These are phyloP conservation scores for Todus mexicanus DNA, from an alignment of 2,797 vertebrate species.

Conservation along the genomic window DNA sequence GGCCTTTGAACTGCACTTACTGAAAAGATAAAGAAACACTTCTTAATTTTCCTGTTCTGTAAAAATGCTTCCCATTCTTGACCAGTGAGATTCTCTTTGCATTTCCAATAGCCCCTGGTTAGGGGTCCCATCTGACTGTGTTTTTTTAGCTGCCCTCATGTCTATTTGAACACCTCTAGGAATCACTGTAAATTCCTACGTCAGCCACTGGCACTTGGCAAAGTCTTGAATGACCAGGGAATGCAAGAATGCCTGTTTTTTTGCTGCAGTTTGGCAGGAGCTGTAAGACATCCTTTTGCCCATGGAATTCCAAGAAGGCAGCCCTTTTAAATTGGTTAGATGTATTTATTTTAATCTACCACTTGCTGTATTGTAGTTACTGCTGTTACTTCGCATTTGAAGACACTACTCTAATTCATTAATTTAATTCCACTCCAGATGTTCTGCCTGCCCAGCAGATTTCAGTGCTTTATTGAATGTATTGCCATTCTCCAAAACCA, in stretches of 20 bases:
- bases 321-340: neutral
- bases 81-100: neutral
- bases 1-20: neutral
- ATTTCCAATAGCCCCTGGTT: neutral
- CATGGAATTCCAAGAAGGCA: neutral
- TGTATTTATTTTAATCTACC: neutral
- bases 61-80: neutral
- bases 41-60: neutral
- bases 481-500: neutral
- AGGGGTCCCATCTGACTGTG: neutral
- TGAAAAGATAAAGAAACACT: neutral
- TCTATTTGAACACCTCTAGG: neutral
- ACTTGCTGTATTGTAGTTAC: neutral
- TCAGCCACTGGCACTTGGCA: constrained; percentile 8
- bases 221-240: neutral
- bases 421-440: neutral
- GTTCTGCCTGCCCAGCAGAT: neutral
- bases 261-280: constrained; percentile 12
- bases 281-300: neutral
- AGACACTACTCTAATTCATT: neutral
- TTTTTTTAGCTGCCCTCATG: constrained; percentile 3
- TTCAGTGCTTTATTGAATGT: neutral
- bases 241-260: neutral
- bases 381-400: neutral
- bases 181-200: neutral